Evolutionary conservation across 1,140 invertebrate genomes (phyloP), one percentile per base, ranked within the genome.

Genomic region (Polypedilum pembai): DNA sequence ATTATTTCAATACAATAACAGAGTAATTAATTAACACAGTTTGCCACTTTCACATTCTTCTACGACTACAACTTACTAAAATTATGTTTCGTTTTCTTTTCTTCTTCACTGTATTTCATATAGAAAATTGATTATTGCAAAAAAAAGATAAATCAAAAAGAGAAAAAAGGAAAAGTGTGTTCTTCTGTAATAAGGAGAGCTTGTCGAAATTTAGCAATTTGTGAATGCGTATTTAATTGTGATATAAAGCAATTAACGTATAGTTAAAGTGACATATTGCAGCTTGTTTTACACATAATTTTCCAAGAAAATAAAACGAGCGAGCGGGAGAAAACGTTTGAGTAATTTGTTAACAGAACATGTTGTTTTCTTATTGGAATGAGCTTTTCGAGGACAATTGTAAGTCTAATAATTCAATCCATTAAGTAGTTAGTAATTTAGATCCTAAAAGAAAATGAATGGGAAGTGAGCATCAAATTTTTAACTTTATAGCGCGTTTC

Each of bases 341-440:
- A 69, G 20, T 8, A 69, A 69, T 21, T 69, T 69, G 65, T 21
- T 20, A 69, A 69, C 20, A 20, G 17, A 69, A 69, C 65, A 69
- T 69, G 65, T 21, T 69, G 45, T 56, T 56, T 56, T 56, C 45
- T 56, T 56, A 15, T 56, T 56, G 45, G 45, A 56, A 56, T 69
- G 65, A 69, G 65, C 17, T 69, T 69, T 69, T 69, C 65, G 65
- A 69, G 65, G 65, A 69, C 65, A 69, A 69, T 69, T 21, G 65
- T 69, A 69, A 69, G 65, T 69, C 17, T 69, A 33, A 3, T 33
- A 33, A 33, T 33, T 33, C 1, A 33, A 33, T 33, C 24, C 24
- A 33, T 5, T 33, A 33, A 5, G 5, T 33, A 33, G 5, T 33
- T 33, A 5, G 5, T 33, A 3, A 33, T 33, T 33, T 33, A 3